phyloP scores from a whole-genome alignment of 2,797 vertebrate genomes.

The Tokudaia tokunoshimensis region DNA sequence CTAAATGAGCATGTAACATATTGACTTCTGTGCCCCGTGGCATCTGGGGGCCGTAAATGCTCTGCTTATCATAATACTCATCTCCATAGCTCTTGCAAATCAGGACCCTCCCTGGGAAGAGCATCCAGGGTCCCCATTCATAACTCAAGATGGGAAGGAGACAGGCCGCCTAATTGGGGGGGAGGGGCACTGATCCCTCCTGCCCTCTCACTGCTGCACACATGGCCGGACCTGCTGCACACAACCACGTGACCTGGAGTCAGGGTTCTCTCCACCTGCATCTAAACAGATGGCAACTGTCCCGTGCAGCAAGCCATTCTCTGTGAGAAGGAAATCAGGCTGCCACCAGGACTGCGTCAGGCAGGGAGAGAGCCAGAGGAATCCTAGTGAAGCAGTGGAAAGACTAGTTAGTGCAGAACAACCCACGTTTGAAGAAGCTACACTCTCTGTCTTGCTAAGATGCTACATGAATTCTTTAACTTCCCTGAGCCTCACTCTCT shows the following conservation, averaged over 20 bases:
- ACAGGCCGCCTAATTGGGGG: not conserved
- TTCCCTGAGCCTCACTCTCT: constrained; percentile 27
- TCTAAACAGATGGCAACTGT: constrained; percentile 16
- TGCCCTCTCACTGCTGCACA: not conserved
- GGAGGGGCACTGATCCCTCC: not conserved
- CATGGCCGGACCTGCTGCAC: not conserved
- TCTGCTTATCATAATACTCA: constrained; percentile 75
- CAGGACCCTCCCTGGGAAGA: constrained; percentile 55
- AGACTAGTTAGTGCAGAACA: not conserved
- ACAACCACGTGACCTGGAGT: not conserved
- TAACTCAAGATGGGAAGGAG: constrained; percentile 60
- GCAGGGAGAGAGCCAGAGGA: not conserved
- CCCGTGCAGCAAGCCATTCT: not conserved
- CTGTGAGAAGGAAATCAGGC: not conserved
- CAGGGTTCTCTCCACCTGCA: not conserved
- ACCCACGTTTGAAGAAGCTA: constrained; percentile 31
- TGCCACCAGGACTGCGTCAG: not conserved
- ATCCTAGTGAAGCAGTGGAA: not conserved
- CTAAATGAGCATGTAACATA: constrained; percentile 79
- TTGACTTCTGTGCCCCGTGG: constrained; percentile 77
- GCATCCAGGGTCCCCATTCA: not conserved
- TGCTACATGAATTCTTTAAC: not conserved
- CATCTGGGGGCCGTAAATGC: constrained; percentile 76
- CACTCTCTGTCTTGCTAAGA: not conserved
- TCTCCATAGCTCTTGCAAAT: constrained; percentile 73